phyloP scores from a whole-genome alignment of 2,888 invertebrate genomes.

The Eristalinus sepulchralis region DNA sequence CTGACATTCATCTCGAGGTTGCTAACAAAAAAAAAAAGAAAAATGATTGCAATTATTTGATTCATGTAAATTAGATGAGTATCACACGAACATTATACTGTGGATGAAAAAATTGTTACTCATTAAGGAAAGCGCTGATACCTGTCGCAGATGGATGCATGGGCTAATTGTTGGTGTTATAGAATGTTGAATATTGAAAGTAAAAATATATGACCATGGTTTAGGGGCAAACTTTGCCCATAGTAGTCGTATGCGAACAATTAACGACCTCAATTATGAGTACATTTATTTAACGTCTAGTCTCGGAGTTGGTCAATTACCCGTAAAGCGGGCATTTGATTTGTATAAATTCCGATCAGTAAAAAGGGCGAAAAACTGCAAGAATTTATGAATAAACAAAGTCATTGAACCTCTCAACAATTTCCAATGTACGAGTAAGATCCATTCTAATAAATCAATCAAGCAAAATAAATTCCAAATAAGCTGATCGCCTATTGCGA shows the following conservation, averaged over 20 bases:
- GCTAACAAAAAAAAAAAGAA: constrained; percentile 7
- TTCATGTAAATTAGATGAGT: constrained; percentile 59
- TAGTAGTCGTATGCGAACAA: neutral
- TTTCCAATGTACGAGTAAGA: neutral
- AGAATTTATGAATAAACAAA: neutral
- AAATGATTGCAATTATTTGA: constrained; percentile 38
- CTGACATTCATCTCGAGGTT: constrained; percentile 52
- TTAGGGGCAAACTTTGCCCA: neutral
- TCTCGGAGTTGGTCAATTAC: neutral
- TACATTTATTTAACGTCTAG: neutral
- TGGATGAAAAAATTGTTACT: constrained; percentile 3
- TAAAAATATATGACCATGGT: constrained; percentile 25
- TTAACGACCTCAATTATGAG: neutral
- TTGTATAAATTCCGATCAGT: too few relatives aligned
- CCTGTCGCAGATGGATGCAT: constrained; percentile 35
- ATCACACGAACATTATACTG: constrained; percentile 55
- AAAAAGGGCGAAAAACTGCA: too few relatives aligned
- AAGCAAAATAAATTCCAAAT: constrained; percentile 23
- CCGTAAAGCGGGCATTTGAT: neutral
- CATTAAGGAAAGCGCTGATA: constrained; percentile 22
- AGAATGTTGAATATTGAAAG: neutral
- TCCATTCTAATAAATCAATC: constrained; percentile 39
- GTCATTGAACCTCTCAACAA: constrained; percentile 23
- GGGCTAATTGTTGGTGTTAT: neutral
- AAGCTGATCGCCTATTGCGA: constrained; percentile 29